Conservation (phyloP, 2,797 vertebrate species). For the Brotula barbata region DNA sequence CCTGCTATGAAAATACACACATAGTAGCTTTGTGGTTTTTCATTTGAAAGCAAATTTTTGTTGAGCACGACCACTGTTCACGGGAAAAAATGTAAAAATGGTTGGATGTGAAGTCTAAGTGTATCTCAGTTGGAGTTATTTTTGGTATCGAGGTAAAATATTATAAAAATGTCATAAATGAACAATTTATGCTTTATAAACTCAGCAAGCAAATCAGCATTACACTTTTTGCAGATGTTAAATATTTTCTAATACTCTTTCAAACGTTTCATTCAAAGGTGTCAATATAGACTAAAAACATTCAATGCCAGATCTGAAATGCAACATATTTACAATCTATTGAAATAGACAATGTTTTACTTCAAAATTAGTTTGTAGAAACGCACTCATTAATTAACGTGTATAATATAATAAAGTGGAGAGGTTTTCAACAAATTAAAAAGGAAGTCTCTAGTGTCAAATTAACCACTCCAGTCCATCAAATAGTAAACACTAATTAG, state of each 20-base stretch:
- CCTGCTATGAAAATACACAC: slow-evolving; percentile 18
- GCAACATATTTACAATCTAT: no score
- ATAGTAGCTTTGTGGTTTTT: slow-evolving; percentile 12
- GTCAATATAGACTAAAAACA: slow-evolving; percentile 26
- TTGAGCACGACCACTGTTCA: not conserved
- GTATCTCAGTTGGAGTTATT: not conserved
- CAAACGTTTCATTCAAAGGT: slow-evolving; percentile 15
- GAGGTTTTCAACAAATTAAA: no score
- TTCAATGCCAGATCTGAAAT: no score
- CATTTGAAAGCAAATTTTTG: slow-evolving; percentile 32
- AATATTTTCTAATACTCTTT: slow-evolving; percentile 1
- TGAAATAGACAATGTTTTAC: no score
- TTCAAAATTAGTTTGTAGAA: no score
- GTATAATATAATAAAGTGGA: no score
- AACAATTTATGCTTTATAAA: slow-evolving; percentile 1
- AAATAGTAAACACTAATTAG: no score
- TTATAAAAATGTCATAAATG: not conserved
- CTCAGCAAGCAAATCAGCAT: slow-evolving; percentile 15
- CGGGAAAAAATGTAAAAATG: slow-evolving; percentile 8
- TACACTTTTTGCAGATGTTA: not conserved
- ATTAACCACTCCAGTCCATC: no score
- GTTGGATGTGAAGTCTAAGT: not conserved
- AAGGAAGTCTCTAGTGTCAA: no score
- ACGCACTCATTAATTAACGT: no score
- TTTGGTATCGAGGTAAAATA: not conserved